These are phyloP conservation scores for Pterostichus niger DNA, from an alignment of 2,888 invertebrate genomes.

Conservation along the genomic window DNA sequence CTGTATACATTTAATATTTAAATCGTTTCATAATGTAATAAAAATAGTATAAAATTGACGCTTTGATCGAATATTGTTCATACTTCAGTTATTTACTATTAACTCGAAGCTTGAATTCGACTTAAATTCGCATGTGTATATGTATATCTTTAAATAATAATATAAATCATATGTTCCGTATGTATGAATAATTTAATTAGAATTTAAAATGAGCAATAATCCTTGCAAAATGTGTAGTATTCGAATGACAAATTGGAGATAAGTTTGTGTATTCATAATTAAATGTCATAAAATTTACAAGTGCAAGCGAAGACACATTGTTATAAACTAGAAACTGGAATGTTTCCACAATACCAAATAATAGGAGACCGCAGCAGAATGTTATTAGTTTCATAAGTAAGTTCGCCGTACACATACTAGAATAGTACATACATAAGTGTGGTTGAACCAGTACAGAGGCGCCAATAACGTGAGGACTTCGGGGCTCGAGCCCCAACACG, in stretches of 20 bases:
- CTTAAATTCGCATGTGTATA: too few relatives aligned
- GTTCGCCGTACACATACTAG: not conserved
- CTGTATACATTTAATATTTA: too few relatives aligned
- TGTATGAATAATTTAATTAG: constrained; percentile 31
- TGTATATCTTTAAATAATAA: not conserved
- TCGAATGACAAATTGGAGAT: constrained; percentile 46
- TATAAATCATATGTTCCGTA: not conserved
- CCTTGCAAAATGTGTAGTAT: constrained; percentile 3
- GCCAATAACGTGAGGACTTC: too few relatives aligned
- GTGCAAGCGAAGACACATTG: constrained; percentile 48
- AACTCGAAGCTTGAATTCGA: too few relatives aligned
- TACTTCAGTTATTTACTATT: too few relatives aligned
- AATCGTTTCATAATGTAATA: too few relatives aligned
- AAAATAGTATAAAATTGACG: too few relatives aligned
- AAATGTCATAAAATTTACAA: constrained; percentile 58
- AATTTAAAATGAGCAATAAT: constrained; percentile 14
- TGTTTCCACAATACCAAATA: constrained; percentile 50
- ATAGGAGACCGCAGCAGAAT: constrained; percentile 40
- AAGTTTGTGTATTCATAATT: constrained; percentile 46
- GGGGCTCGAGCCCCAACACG: too few relatives aligned
- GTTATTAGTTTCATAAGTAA: constrained; percentile 57
- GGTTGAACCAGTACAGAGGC: not conserved
- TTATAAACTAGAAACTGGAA: constrained; percentile 57
- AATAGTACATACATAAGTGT: not conserved
- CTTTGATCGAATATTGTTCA: too few relatives aligned